Base-by-base conservation (phyloP, 1,140 invertebrate genomes). In the Ylistrum balloti region DNA sequence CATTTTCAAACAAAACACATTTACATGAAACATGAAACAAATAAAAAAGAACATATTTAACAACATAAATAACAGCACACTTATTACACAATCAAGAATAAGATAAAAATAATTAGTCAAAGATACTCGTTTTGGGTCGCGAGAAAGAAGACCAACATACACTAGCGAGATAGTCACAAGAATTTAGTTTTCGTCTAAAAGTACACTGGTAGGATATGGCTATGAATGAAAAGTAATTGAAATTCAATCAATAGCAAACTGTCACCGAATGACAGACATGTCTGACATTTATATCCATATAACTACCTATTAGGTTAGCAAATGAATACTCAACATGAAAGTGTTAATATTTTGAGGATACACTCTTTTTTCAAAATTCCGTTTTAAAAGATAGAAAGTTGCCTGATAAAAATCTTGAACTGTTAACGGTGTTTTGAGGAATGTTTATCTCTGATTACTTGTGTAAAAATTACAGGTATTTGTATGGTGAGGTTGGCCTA, bases 321-420 rank as follows among this genome's bases (percentile, higher is more conserved):
- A 3, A 74, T 74, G 56, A 74, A 74, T 74, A 74, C 22, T 28
- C 56, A 1, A 74, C 13, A 17, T 28, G 56, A 74, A 74, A 28
- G 56, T 74, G 56, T 74, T 74, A 74, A 74, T 74, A 74, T 74
- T 74, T 74, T 74, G 56, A 74, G 56, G 22, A 74, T n/a, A 48
- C 13, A 48, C 35, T 38, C 35, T 38, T 74, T 74, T 74, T 74
- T 74, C 56, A 74, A 74, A 74, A 74, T 74, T 74, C 56, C 56
- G 56, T 74, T 74, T 28, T 74, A 17, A 74, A 74, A 74, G 56
- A 28, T 74, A 74, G 17, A 74, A 28, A 74, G 56, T 17, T n/a
- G 2, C 1, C 56, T 74, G 22, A 74, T 74, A 74, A 74, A 74
- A 74, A 74, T 74, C 56, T n/a, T 17, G 22, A 74, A 3, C 56